Evolutionary conservation across 2,888 invertebrate species (phyloP), one percentile per base, ranked within the genome.

Genomic region (Ceratothoa steindachneri): DNA sequence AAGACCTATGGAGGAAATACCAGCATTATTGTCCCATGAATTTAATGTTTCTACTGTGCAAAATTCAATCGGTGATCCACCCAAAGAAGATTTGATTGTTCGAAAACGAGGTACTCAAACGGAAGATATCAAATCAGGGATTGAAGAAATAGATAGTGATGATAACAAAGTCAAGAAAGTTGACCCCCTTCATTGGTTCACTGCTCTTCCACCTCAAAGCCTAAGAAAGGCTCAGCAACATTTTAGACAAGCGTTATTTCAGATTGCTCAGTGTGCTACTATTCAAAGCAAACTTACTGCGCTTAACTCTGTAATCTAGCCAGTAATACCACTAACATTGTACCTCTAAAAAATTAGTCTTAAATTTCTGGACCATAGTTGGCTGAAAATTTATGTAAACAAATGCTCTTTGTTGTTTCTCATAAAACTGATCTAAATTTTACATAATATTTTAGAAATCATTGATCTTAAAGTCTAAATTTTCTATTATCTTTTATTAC

Each of bases 141-240:
- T 51, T 28, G 30, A 67, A 22, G 29, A 22, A 30, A 69, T n/a
- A 5, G 19, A 2, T 28, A 22, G 4, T 31, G 64, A 68, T 30
- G 60, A 67, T 9, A 31, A 68, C 2, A 74, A 70, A 31, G 28
- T 12, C 28, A 22, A 69, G n/a, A 75, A 69, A 15, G 30, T 67
- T 64, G 68, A 76, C 30, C 78, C 78, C 0, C 73, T 78, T 41
- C 67, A 73, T 29, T 78, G 78, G 78, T 78, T 78, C 53, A 71
- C 71, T n/a, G 75, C 72, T 29, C 66, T 78, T 1, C 78, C 78
- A 28, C 78, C 75, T 12, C 69, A 66, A 28, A 67, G 71, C 29
- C 30, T 78, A 19, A 67, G 74, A 28, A 69, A 75, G 9, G 75
- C 78, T 2, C 75, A 78, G 51, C 41, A 66, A 27, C 66, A 78